Evolutionary conservation across 1,140 invertebrate genomes (phyloP).

Genomic region (Carcinoscorpius rotundicauda): DNA sequence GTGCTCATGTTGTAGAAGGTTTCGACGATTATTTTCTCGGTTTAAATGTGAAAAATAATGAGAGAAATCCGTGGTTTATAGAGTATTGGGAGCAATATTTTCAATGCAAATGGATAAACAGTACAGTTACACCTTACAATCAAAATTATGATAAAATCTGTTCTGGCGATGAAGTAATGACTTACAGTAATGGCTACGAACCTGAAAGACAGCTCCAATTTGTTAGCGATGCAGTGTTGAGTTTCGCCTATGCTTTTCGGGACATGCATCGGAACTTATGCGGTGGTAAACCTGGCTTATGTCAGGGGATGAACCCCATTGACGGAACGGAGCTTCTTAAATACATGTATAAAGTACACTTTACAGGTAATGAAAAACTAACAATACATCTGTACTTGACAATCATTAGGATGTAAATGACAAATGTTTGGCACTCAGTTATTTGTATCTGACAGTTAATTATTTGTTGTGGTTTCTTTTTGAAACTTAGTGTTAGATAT

Average conservation of each 20-base stretch:
- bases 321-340: slow-evolving; percentile 68
- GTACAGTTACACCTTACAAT: slow-evolving; percentile 66
- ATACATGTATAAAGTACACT: slow-evolving; percentile 68
- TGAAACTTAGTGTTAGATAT: no score
- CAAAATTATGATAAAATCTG: slow-evolving; percentile 42
- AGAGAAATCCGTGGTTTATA: slow-evolving; percentile 83
- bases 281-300: slow-evolving; percentile 50
- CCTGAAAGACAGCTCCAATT: slow-evolving; percentile 82
- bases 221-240: slow-evolving; percentile 82
- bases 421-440: no score
- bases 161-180: slow-evolving; percentile 46
- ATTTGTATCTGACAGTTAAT: no score
- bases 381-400: slow-evolving; percentile 33
- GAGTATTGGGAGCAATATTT: slow-evolving; percentile 93
- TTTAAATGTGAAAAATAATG: slow-evolving; percentile 72
- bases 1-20: slow-evolving; percentile 69
- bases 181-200: slow-evolving; percentile 48
- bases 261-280: slow-evolving; percentile 75
- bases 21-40: slow-evolving; percentile 79
- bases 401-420: slow-evolving; percentile 47
- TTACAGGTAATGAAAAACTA: slow-evolving; percentile 51
- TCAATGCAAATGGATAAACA: slow-evolving; percentile 46
- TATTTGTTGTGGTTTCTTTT: no score
- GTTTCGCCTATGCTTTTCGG: slow-evolving; percentile 74
- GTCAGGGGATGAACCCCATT: slow-evolving; percentile 72